Evolutionary conservation across 2,888 invertebrate genomes (phyloP).

Genomic region (Bombylius discolor): DNA sequence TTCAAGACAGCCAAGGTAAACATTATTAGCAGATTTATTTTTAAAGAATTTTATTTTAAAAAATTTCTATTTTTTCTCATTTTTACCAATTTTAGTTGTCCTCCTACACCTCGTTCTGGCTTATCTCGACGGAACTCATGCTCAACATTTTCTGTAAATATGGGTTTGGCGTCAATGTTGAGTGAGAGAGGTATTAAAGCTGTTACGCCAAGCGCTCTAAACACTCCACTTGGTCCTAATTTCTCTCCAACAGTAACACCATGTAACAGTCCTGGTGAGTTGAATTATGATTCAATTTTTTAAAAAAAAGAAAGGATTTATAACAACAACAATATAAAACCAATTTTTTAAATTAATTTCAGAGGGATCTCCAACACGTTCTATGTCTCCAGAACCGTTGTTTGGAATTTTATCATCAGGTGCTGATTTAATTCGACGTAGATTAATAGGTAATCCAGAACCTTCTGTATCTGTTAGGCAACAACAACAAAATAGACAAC

Average conservation of each 20-base stretch:
- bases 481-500: constrained; percentile 26
- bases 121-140: constrained; percentile 68
- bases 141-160: constrained; percentile 58
- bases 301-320: no score
- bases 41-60: neutral
- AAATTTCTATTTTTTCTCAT: neutral
- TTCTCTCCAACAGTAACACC: constrained; percentile 78
- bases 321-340: no score
- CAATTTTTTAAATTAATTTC: neutral
- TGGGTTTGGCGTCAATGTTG: constrained; percentile 60
- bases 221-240: constrained; percentile 49
- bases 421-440: constrained; percentile 50
- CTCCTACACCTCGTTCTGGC: constrained; percentile 37
- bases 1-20: constrained; percentile 38
- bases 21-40: constrained; percentile 19
- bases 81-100: constrained; percentile 24
- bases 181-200: constrained; percentile 65
- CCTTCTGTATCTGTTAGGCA: constrained; percentile 22
- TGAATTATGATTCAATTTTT: neutral
- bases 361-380: constrained; percentile 44
- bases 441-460: constrained; percentile 42
- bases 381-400: constrained; percentile 34
- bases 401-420: constrained; percentile 48
- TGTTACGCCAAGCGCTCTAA: constrained; percentile 52
- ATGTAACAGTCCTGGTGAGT: constrained; percentile 63